Evolutionary conservation across 1,140 invertebrate genomes (phyloP).

Genomic region (Cecropterus lyciades): DNA sequence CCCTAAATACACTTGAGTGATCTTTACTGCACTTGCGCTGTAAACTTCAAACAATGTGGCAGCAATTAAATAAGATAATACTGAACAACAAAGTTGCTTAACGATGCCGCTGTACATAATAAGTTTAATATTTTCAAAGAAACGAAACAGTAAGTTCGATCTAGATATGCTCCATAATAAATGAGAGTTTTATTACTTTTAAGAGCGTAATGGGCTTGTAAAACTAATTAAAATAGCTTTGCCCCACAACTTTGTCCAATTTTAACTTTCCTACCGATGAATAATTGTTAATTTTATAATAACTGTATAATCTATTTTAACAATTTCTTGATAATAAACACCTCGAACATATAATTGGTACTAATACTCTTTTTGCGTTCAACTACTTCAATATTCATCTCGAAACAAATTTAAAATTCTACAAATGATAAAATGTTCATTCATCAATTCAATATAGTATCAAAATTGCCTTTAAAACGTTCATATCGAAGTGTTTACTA

Average conservation of each 20-base stretch:
- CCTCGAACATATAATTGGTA: too few relatives aligned
- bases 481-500: not conserved
- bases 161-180: conserved; percentile 10
- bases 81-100: conserved; percentile 9
- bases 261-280: too few relatives aligned
- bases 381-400: too few relatives aligned
- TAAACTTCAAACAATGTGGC: conserved; percentile 33
- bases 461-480: not conserved
- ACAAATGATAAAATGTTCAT: too few relatives aligned
- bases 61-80: conserved; percentile 29
- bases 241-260: too few relatives aligned
- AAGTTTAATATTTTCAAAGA: conserved; percentile 26
- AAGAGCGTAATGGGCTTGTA: conserved; percentile 3
- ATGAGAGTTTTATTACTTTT: conserved; percentile 10
- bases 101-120: conserved; percentile 9
- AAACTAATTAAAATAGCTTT: conserved; percentile 19
- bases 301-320: too few relatives aligned
- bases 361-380: too few relatives aligned
- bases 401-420: too few relatives aligned
- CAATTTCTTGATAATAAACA: too few relatives aligned
- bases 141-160: conserved; percentile 12
- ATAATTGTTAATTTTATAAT: too few relatives aligned
- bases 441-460: too few relatives aligned
- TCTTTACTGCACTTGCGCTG: conserved; percentile 16
- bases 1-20: conserved; percentile 25